Evolutionary conservation across 2,113 vertebrate genomes (phyloP).

Genomic region (Hippocampus comes): DNA sequence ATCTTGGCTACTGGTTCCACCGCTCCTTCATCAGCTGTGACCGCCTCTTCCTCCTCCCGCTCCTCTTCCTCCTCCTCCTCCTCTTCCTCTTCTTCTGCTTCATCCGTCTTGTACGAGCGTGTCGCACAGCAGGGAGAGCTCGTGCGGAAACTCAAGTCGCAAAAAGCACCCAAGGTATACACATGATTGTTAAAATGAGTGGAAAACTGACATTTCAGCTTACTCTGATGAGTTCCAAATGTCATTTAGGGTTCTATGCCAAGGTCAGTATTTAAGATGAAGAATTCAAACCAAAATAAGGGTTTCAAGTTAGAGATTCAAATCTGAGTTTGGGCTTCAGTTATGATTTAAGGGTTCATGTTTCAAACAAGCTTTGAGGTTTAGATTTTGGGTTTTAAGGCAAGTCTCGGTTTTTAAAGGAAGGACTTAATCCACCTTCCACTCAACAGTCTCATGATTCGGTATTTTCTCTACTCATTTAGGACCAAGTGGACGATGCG

Average conservation of each 20-base stretch:
- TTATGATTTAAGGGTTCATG: background rate
- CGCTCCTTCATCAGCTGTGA: constrained; percentile 20
- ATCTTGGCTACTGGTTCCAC: constrained; percentile 40
- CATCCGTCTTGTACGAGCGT: constrained; percentile 61
- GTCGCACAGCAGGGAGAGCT: constrained; percentile 79
- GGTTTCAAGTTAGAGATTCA: background rate
- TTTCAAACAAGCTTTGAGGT: background rate
- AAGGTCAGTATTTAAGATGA: background rate
- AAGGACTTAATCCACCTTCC: too few relatives aligned
- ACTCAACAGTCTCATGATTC: background rate
- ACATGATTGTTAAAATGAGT: background rate
- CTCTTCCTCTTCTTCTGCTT: constrained; percentile 11
- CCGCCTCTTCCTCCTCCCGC: constrained; percentile 14
- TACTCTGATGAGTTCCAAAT: background rate
- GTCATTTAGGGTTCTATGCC: background rate
- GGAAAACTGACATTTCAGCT: background rate
- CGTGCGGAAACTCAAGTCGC: constrained; percentile 81
- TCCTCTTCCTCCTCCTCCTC: background rate
- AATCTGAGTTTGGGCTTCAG: background rate
- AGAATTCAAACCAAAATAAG: background rate
- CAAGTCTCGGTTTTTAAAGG: too few relatives aligned
- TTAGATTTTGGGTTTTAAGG: too few relatives aligned
- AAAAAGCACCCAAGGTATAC: constrained; percentile 73
- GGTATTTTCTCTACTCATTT: constrained; percentile 35
- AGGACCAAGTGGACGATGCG: constrained; percentile 86